Evolutionary conservation across 2,888 invertebrate genomes (phyloP), one percentile per base, ranked within the genome.

Genomic region (Microctonus brassicae): DNA sequence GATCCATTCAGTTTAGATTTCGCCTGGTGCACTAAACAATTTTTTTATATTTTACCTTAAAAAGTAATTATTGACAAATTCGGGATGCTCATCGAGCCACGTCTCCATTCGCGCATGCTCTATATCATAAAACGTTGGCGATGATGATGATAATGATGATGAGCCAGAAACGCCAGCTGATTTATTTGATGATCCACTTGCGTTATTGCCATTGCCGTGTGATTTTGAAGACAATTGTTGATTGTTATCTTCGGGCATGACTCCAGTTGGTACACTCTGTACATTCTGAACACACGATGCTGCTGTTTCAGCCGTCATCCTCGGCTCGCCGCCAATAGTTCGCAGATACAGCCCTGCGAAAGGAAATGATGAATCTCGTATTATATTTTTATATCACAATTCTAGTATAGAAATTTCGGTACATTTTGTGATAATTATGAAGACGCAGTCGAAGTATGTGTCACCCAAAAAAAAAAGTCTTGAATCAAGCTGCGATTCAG

Each of bases 51-150:
- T 88, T 88, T 86, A 95, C 96, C 96, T 94, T 88, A 96, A 91
- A 88, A 97, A 97, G 89, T 97, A 98, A 88, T 97, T 97, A 88
- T 96, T 95, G 79, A 96, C 95, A 88, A 97, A 98, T 88, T 97
- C 96, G 81, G 95, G 97, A 90, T 98, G 97, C 88, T 97, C 97
- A 89, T 98, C 97, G 80, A 98, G 92, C 97, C 97, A 98, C 82
- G 96, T 93, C 89, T 97, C 97, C 90, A 97, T 96, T 78, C 94
- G 93, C 72, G 95, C 94, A 88, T 94, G 95, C 88, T 96, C 95
- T 78, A 94, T 93, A 89, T 95, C 95, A 88, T 95, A 95, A 87
- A 91, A 80, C 58, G 81, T 79, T 39, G 84, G 79, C 17, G 47
- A 17, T 47, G 47, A 47, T 17, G 47, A 47, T n/a, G 47, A 47